These are phyloP conservation scores for Pholis gunnellus DNA, from an alignment of 2,113 vertebrate genomes.

Conservation along the genomic window DNA sequence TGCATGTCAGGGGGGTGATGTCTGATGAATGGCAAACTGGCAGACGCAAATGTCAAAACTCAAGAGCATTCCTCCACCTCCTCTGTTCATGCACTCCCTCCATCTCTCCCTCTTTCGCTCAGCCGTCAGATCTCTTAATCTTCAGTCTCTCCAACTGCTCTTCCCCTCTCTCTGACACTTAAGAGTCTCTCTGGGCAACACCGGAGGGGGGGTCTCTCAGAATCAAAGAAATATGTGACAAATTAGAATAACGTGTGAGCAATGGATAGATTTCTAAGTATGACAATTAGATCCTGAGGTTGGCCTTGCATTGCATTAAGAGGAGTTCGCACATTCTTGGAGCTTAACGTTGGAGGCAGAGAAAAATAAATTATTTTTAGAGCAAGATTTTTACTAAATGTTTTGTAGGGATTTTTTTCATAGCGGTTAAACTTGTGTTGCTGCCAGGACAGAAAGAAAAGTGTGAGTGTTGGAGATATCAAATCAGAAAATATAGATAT, in stretches of 20 bases:
- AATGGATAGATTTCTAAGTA: conserved; percentile 7
- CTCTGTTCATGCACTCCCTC: not conserved
- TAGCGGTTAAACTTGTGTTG: not conserved
- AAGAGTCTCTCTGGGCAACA: conserved; percentile 11
- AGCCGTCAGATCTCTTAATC: conserved; percentile 38
- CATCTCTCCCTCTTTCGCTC: conserved; percentile 16
- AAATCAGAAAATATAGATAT: not conserved
- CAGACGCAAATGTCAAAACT: not conserved
- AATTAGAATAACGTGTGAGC: conserved; percentile 18
- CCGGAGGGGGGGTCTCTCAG: conserved; percentile 20
- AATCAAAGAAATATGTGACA: not conserved
- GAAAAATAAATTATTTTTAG: conserved; percentile 2
- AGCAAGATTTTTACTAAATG: not conserved
- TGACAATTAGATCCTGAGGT: conserved; percentile 19
- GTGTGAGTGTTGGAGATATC: not conserved
- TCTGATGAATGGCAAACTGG: not conserved
- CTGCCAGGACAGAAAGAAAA: not conserved
- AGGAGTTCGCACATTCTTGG: not conserved
- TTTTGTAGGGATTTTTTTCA: not conserved
- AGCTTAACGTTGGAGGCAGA: not conserved
- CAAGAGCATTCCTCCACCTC: not conserved
- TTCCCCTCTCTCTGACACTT: conserved; percentile 5
- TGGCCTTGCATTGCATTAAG: conserved; percentile 4
- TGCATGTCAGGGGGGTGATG: not conserved
- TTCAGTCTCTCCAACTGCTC: not conserved